Evolutionary conservation across 2,888 invertebrate species (phyloP).

Genomic region (Pasiphila rectangulata): DNA sequence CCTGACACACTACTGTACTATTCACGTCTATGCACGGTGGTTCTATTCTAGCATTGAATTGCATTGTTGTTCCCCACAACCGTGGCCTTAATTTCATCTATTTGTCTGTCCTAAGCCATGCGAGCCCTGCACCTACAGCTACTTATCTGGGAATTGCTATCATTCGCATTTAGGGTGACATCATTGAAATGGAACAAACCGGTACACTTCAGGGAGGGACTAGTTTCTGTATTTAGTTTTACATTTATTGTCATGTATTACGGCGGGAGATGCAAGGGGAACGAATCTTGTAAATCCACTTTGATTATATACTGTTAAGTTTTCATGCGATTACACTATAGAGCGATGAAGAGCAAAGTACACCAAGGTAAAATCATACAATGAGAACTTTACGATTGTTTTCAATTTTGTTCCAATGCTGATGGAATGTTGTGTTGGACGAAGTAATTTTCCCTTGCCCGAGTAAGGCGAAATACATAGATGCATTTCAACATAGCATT

Average conservation of each 20-base stretch:
- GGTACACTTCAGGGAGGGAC: slow-evolving; percentile 1
- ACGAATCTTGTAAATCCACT: too few relatives aligned
- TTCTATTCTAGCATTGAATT: slow-evolving; percentile 24
- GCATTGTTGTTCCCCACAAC: slow-evolving; percentile 26
- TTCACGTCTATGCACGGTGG: slow-evolving; percentile 9
- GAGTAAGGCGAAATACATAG: slow-evolving; percentile 10
- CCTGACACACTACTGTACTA: slow-evolving; percentile 22
- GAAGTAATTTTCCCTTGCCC: slow-evolving; percentile 18
- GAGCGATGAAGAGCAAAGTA: not conserved
- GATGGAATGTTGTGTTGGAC: slow-evolving; percentile 3
- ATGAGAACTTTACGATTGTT: not conserved
- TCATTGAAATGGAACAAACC: slow-evolving; percentile 10
- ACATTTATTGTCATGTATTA: too few relatives aligned
- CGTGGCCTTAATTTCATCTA: slow-evolving; percentile 29
- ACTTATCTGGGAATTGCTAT: slow-evolving; percentile 16
- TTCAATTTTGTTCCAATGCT: not conserved
- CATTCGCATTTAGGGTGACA: slow-evolving; percentile 10
- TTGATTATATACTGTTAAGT: not conserved
- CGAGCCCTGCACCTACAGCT: slow-evolving; percentile 12
- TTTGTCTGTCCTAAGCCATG: slow-evolving; percentile 17
- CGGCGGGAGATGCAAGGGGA: too few relatives aligned
- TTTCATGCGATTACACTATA: not conserved
- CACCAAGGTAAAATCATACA: not conserved
- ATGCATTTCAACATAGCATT: slow-evolving; percentile 14
- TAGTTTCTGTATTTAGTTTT: too few relatives aligned